These are phyloP conservation scores for Emesis furor DNA, from an alignment of 2,888 invertebrate genomes.

Conservation along the genomic window DNA sequence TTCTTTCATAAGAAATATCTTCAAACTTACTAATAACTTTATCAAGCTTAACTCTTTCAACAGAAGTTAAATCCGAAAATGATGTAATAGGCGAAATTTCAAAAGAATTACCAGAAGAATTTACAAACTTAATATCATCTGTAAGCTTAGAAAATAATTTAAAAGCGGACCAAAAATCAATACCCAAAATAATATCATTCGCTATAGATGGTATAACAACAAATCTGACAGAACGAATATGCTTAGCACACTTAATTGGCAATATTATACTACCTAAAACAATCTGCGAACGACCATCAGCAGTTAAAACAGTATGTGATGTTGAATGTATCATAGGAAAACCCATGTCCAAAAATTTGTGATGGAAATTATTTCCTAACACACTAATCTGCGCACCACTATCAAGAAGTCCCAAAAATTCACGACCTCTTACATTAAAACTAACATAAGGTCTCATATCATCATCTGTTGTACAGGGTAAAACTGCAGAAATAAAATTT, in stretches of 20 bases:
- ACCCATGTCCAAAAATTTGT: neutral
- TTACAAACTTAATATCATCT: neutral
- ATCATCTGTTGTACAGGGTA: too few species aligned
- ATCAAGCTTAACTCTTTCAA: neutral
- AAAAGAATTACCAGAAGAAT: neutral
- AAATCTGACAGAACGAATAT: slow-evolving; percentile 15
- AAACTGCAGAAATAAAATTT: too few species aligned
- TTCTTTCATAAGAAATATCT: neutral
- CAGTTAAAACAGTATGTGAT: slow-evolving; percentile 17
- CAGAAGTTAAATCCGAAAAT: neutral
- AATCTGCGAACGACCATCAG: slow-evolving; percentile 24
- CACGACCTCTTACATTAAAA: neutral
- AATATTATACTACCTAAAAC: slow-evolving; percentile 38
- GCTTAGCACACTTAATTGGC: slow-evolving; percentile 33
- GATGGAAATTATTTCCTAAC: neutral
- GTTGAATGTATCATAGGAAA: neutral
- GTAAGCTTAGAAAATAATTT: slow-evolving; percentile 3
- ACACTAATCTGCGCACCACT: slow-evolving; percentile 1
- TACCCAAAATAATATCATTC: slow-evolving; percentile 29
- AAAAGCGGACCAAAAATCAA: slow-evolving; percentile 41
- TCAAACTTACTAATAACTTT: too few species aligned
- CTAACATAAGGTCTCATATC: neutral
- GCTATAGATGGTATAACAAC: slow-evolving; percentile 32
- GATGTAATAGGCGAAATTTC: neutral
- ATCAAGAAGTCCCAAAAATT: neutral